phyloP scores from a whole-genome alignment of 2,113 vertebrate genomes.

The Podarcis muralis region DNA sequence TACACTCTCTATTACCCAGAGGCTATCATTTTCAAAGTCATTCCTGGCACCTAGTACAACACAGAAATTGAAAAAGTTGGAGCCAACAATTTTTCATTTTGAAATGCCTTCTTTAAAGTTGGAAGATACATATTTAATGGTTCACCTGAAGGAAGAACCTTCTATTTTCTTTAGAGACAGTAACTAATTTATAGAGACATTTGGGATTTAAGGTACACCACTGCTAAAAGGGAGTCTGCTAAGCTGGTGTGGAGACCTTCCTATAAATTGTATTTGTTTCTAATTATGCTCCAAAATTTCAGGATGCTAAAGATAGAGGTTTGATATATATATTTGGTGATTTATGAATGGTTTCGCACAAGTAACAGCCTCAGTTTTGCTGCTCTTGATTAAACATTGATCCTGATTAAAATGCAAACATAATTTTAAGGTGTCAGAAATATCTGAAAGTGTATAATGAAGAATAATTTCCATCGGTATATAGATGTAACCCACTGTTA shows the following conservation, averaged over 20 bases:
- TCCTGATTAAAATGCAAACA: slow-evolving; percentile 23
- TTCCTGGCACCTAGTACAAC: slow-evolving; percentile 55
- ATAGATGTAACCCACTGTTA: neutral
- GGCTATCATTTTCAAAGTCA: slow-evolving; percentile 57
- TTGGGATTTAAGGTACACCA: slow-evolving; percentile 42
- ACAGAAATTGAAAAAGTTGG: slow-evolving; percentile 56
- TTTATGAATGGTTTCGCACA: slow-evolving; percentile 22
- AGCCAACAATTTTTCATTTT: slow-evolving; percentile 61
- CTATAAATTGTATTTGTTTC: slow-evolving; percentile 38
- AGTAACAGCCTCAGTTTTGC: neutral
- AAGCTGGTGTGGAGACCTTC: neutral
- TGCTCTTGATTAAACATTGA: slow-evolving; percentile 10
- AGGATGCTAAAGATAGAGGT: neutral
- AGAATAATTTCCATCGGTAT: neutral
- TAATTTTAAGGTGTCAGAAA: slow-evolving; percentile 20
- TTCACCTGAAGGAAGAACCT: slow-evolving; percentile 51
- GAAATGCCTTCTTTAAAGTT: slow-evolving; percentile 56
- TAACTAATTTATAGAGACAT: slow-evolving; percentile 57
- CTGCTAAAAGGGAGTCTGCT: slow-evolving; percentile 18
- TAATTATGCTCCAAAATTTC: slow-evolving; percentile 33
- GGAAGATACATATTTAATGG: slow-evolving; percentile 60
- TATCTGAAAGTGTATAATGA: slow-evolving; percentile 8
- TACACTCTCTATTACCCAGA: slow-evolving; percentile 54
- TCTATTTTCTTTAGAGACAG: slow-evolving; percentile 48
- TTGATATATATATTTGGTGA: slow-evolving; percentile 20